Evolutionary conservation across 2,888 invertebrate species (phyloP).

Genomic region (Halocaridina rubra): DNA sequence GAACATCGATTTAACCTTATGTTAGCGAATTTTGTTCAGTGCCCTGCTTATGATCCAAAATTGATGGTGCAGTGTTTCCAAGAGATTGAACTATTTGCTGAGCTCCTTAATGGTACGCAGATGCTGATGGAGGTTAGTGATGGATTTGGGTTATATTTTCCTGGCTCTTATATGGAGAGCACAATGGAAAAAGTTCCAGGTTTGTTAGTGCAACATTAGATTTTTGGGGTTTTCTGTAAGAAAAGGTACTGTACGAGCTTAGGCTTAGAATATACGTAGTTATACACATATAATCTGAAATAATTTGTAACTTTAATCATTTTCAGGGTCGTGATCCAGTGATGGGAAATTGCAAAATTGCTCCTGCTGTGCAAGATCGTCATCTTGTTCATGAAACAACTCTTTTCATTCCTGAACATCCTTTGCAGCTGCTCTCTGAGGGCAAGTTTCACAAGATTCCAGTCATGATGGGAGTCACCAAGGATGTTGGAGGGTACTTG

Average conservation of each 20-base stretch:
- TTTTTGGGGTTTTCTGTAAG: background rate
- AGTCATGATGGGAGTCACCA: conserved; percentile 43
- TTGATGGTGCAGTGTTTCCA: conserved; percentile 29
- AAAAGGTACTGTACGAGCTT: background rate
- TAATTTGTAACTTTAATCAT: background rate
- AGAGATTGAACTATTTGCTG: background rate
- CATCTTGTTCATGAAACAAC: background rate
- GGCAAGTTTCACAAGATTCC: conserved; percentile 36
- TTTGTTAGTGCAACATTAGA: background rate
- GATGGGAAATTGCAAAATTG: conserved; percentile 52
- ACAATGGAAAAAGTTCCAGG: too few relatives aligned
- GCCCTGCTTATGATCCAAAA: conserved; percentile 11
- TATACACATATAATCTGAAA: background rate
- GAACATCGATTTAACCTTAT: conserved; percentile 50
- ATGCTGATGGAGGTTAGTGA: conserved; percentile 22
- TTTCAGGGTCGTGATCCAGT: conserved; percentile 45
- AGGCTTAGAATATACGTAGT: background rate
- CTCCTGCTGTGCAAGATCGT: conserved; percentile 36
- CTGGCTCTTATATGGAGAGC: background rate
- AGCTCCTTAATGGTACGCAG: conserved; percentile 12
- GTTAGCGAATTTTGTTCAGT: conserved; percentile 44
- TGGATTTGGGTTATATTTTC: background rate
- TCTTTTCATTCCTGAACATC: conserved; percentile 42
- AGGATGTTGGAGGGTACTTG: conserved; percentile 55
- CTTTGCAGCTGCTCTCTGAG: conserved; percentile 13